These are phyloP conservation scores for Germaria angustata DNA, from an alignment of 2,888 invertebrate species.

Conservation along the genomic window DNA sequence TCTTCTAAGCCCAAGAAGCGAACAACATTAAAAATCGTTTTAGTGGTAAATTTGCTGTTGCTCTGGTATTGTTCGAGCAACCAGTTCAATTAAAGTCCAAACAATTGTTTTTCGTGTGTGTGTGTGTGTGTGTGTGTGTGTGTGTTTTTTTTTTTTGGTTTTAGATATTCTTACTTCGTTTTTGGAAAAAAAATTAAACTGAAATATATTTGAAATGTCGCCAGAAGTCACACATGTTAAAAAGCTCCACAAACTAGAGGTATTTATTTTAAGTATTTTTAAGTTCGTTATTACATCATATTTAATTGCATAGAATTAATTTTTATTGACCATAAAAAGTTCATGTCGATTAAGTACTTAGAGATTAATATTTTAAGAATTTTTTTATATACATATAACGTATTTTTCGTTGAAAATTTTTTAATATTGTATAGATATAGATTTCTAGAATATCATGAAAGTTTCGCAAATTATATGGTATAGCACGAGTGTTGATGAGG, in stretches of 20 bases:
- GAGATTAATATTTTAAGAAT: too few species aligned
- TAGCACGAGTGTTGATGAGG: too few species aligned
- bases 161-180: not conserved
- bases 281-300: not conserved
- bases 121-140: too few species aligned
- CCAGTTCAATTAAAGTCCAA: conserved; percentile 35
- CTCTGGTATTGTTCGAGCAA: conserved; percentile 7
- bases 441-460: too few species aligned
- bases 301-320: not conserved
- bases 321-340: not conserved
- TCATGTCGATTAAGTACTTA: not conserved
- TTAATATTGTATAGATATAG: too few species aligned
- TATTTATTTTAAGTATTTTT: not conserved
- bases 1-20: not conserved
- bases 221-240: conserved; percentile 28
- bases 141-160: not conserved
- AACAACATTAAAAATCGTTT: conserved; percentile 5
- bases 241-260: conserved; percentile 29
- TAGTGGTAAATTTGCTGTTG: conserved; percentile 46
- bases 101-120: too few species aligned
- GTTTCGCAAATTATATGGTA: too few species aligned
- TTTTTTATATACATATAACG: too few species aligned
- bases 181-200: not conserved
- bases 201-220: conserved; percentile 31
- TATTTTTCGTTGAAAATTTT: too few species aligned